Evolutionary conservation across 2,797 vertebrate genomes (phyloP).

Genomic region (Huso huso): DNA sequence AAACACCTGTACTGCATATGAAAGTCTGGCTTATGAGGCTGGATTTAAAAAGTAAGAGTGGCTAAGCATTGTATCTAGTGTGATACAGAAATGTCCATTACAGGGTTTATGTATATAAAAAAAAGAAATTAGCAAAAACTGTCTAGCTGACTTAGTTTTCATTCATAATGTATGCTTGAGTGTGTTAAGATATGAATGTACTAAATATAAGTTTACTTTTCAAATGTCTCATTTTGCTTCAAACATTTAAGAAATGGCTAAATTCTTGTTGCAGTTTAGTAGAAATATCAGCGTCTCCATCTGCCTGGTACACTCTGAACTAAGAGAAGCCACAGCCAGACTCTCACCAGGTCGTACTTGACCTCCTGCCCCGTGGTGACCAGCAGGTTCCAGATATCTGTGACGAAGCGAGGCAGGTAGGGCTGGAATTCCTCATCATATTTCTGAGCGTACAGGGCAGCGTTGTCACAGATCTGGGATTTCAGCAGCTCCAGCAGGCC

Average conservation of each 20-base stretch:
- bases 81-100: too few species aligned
- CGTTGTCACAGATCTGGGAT: conserved; percentile 97
- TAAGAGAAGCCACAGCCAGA: background rate
- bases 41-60: too few species aligned
- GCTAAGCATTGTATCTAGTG: too few species aligned
- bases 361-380: conserved; percentile 95
- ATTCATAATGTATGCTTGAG: too few species aligned
- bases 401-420: conserved; percentile 91
- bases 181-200: too few species aligned
- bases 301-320: background rate
- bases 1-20: too few species aligned
- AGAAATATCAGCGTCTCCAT: too few species aligned
- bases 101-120: too few species aligned
- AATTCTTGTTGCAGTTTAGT: background rate
- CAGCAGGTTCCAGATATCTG: conserved; percentile 94
- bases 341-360: conserved; percentile 93
- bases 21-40: too few species aligned
- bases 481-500: conserved; percentile 92
- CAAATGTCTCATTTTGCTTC: too few species aligned
- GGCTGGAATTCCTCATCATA: conserved; percentile 97
- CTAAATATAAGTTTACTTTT: background rate
- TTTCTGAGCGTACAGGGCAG: conserved; percentile 94
- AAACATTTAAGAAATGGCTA: background rate
- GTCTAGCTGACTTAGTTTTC: too few species aligned
- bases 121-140: too few species aligned